Evolutionary conservation across 2,797 vertebrate species (phyloP), one percentile per base, ranked within the genome.

Genomic region (Danio kyathit): DNA sequence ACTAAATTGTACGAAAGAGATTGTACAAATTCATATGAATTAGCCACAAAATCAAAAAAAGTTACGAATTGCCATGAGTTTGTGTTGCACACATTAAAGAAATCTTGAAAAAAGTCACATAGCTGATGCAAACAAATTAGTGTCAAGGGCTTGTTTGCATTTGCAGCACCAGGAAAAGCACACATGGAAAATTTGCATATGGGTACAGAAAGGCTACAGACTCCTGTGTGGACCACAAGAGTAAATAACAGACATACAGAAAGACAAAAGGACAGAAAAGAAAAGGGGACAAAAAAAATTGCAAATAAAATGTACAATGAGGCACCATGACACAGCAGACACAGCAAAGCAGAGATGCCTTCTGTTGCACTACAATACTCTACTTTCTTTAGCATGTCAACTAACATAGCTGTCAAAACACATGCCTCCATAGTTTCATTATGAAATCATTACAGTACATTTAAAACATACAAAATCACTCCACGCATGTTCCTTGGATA

Each of bases 311-410:
- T 77, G 65, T 5, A 61, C 9, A 49, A 65, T 54, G 73, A 86
- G 49, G 48, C 40, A 66, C 40, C 60, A 41, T 69, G 73, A 70
- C 19, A 60, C 76, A n/a, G 56, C 57, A 79, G 76, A n/a, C n/a
- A n/a, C n/a, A n/a, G 49, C 48, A 66, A 52, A 64, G 61, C 76
- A 72, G 43, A 79, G 16, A 46, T n/a, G 64, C 69, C 19, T 76
- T 69, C 11, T 77, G 64, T 59, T 46, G 8, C 38, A 29, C 61
- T 44, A 73, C 72, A 82, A 84, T n/a, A 51, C 11, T 46, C 8
- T 29, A 52, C 38, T 84, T 83, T 82, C 78, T 87, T 80, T 57
- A 71, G 77, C 59, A 41, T 44, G 75, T 82, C 66, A 76, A 80
- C n/a, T 70, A 19, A 76, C n/a, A 81, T 63, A 38, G 51, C 54